A percentile compares a stretch with the other conserved stretches of the same genome.
Evolutionary conservation across 2,888 invertebrate species (phyloP).

Genomic region (Digitonthophagus gazella): DNA sequence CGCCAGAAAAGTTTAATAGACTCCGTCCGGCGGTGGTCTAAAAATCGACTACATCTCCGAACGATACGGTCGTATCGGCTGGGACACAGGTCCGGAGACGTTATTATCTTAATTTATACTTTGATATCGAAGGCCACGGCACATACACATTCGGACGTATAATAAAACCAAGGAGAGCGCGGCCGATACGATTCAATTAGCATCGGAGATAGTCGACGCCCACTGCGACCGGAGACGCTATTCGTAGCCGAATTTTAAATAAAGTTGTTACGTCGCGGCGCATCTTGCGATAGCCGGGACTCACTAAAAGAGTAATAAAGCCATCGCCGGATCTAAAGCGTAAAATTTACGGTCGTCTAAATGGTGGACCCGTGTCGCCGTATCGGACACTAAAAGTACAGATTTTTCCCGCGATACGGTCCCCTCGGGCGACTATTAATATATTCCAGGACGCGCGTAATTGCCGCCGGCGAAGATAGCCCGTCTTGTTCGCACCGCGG

Average conservation of each 20-base stretch:
- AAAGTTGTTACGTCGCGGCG: conserved; percentile 34
- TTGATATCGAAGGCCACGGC: conserved; percentile 12
- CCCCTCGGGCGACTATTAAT: conserved; percentile 1
- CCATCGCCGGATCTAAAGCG: conserved; percentile 37
- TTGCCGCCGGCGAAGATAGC: conserved; percentile 9
- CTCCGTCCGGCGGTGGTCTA: neutral
- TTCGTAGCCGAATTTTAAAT: conserved; percentile 32
- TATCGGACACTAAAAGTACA: conserved; percentile 33
- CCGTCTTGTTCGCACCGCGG: neutral
- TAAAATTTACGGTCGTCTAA: conserved; percentile 37
- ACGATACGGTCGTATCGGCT: neutral
- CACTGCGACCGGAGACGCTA: conserved; percentile 30
- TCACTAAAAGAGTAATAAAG: conserved; percentile 37
- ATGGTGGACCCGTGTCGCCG: conserved; percentile 37
- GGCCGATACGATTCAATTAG: conserved; percentile 15
- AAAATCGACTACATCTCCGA: neutral
- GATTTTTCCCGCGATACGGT: conserved; percentile 26
- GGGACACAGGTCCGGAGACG: neutral
- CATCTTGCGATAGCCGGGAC: conserved; percentile 29
- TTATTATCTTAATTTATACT: conserved; percentile 13
- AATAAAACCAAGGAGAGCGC: conserved; percentile 10
- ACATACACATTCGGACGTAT: conserved; percentile 6
- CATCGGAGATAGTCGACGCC: conserved; percentile 28
- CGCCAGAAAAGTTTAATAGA: neutral
- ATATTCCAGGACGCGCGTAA: conserved; percentile 1